Base-by-base conservation (phyloP, 2,888 invertebrate species). In the Agrotis puta region DNA sequence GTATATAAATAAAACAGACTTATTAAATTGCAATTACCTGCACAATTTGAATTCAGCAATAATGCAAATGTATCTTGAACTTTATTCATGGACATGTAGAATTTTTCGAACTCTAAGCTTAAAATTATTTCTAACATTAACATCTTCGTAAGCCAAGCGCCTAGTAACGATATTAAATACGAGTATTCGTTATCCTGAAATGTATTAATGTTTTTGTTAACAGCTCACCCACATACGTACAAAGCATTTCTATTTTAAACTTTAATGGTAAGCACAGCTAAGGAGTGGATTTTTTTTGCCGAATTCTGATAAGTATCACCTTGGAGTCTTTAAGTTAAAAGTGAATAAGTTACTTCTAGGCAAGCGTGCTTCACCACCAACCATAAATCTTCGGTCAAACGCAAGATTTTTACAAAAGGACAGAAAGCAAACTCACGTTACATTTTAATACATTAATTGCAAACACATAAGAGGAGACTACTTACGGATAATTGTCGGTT, bases 61-160 rank as follows among this genome's bases (percentile, higher is more conserved):
- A 69, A 20, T 43, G 48, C 43, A 43, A 69, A 68, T 16, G 50
- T 27, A 2, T 68, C 70, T 18, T 57, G 50, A 50, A 70, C n/a
- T 53, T 51, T 43, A 9, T 48, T 18, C 27, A 50, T 0, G 13
- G 70, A 13, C 11, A 45, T 50, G 14, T 70, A 69, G 22, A 69
- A 57, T 13, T 57, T 69, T 27, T 51, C 69, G 1, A 69, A 22
- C 39, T 70, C 54, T 13, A 69, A 22, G 27, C 69, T 50, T 11
- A 70, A n/a, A 7, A 69, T 57, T 2, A 22, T 43, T 27, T 43
- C 11, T 27, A 68, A 4, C 7, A 70, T 16, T 7, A 70, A 50
- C 6, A 2, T 5, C n/a, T 70, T 70, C 2, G 24, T 16, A 11
- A 50, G 0, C 50, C 20, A 20, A 24, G 3, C 9, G 22, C 1